Percentiles rank a stretch among this genome's conserved stretches.
These are phyloP conservation scores for Merodon equestris DNA, from an alignment of 2,888 invertebrate genomes.

Conservation along the genomic window DNA sequence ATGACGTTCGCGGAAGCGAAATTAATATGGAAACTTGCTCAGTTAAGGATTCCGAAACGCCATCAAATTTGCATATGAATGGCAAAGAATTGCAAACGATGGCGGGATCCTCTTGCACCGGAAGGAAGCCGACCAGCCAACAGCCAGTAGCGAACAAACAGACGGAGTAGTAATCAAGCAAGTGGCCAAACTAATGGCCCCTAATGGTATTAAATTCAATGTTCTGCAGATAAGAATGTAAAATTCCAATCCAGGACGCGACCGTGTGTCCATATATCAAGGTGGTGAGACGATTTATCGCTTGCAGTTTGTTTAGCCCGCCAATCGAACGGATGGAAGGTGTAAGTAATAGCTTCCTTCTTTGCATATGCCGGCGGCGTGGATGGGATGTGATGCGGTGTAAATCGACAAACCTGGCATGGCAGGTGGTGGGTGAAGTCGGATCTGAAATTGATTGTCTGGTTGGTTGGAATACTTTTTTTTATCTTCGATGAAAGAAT, in stretches of 20 bases:
- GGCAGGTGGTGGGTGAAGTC: conserved; percentile 15
- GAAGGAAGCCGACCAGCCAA: too few species aligned
- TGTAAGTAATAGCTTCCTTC: conserved; percentile 16
- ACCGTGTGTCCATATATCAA: conserved; percentile 28
- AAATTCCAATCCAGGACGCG: too few species aligned
- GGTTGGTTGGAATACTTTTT: too few species aligned
- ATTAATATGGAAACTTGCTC: conserved; percentile 56
- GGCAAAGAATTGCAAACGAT: conserved; percentile 32
- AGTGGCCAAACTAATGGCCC: conserved; percentile 62
- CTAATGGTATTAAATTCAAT: conserved; percentile 62
- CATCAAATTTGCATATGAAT: conserved; percentile 61
- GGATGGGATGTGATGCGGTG: conserved; percentile 17
- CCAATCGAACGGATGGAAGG: conserved; percentile 21
- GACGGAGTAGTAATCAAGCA: conserved; percentile 58
- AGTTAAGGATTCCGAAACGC: neutral
- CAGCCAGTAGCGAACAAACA: too few species aligned
- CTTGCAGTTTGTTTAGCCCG: conserved; percentile 9
- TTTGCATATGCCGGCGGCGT: conserved; percentile 40
- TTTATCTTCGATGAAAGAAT: neutral
- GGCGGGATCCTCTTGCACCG: neutral
- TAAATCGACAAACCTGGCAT: too few species aligned
- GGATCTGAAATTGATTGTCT: conserved; percentile 34
- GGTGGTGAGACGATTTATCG: conserved; percentile 54
- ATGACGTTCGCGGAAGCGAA: conserved; percentile 44
- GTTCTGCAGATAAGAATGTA: neutral